A percentile compares a stretch with the other conserved stretches of the same genome.
phyloP scores from a whole-genome alignment of 2,888 invertebrate genomes.

The Mesopsocus fuscifrons region DNA sequence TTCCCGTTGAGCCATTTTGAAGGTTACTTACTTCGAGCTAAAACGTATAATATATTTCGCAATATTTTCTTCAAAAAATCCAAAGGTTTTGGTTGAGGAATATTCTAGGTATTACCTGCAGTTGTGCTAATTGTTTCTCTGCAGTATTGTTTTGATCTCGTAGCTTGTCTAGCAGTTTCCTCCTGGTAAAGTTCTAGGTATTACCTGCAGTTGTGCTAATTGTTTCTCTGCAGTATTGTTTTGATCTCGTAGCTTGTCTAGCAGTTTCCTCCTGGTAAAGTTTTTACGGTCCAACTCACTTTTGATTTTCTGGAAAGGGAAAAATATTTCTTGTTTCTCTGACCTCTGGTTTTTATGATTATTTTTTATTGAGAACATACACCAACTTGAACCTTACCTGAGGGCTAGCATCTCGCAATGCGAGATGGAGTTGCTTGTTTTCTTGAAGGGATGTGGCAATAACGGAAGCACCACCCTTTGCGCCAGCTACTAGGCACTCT shows the following conservation, averaged over 20 bases:
- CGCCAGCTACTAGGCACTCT: constrained; percentile 34
- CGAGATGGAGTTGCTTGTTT: constrained; percentile 9
- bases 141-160: constrained; percentile 37
- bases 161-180: too few relatives aligned
- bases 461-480: constrained; percentile 38
- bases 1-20: too few relatives aligned
- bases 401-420: constrained; percentile 4
- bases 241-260: constrained; percentile 37
- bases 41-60: too few relatives aligned
- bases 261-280: constrained; percentile 37
- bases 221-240: constrained; percentile 38
- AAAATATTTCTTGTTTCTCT: too few relatives aligned
- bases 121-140: constrained; percentile 34
- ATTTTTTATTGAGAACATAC: too few relatives aligned
- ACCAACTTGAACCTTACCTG: constrained; percentile 12
- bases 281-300: constrained; percentile 40
- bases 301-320: constrained; percentile 32
- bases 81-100: too few relatives aligned
- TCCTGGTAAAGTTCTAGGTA: too few relatives aligned
- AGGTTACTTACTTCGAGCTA: too few relatives aligned
- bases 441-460: constrained; percentile 26
- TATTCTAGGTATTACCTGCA: too few relatives aligned
- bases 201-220: constrained; percentile 38
- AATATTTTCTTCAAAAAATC: too few relatives aligned
- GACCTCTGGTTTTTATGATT: too few relatives aligned